Percentiles rank a stretch among this genome's conserved stretches.
Conservation (phyloP, 2,888 invertebrate species). For the Herminia tarsipennalis region DNA sequence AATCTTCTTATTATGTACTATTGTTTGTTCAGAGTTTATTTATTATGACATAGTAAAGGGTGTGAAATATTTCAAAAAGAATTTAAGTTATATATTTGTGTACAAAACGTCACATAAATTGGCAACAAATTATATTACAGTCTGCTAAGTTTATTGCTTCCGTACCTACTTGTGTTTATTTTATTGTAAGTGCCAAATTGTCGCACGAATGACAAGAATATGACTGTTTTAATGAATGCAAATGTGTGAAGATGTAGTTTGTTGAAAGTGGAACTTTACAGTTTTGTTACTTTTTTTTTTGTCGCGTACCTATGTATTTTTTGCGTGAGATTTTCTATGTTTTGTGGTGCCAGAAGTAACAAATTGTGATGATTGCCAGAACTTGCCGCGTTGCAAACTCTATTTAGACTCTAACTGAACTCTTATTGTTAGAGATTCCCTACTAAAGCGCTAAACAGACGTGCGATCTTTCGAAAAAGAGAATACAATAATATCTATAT, state of each 20-base stretch:
- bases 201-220: not conserved
- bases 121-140: constrained; percentile 9
- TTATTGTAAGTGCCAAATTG: constrained; percentile 15
- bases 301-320: no score
- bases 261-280: no score
- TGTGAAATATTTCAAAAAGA: constrained; percentile 7
- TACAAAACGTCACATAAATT: constrained; percentile 3
- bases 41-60: constrained; percentile 25
- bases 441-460: no score
- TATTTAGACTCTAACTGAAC: no score
- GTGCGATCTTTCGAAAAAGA: no score
- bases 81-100: constrained; percentile 1
- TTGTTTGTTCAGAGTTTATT: constrained; percentile 37
- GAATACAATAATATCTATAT: no score
- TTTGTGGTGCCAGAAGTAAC: no score
- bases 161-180: constrained; percentile 1
- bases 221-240: not conserved
- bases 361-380: no score
- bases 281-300: not conserved
- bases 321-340: no score
- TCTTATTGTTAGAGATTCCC: no score
- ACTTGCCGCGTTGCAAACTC: no score
- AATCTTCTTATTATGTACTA: constrained; percentile 42
- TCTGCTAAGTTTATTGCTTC: constrained; percentile 4
- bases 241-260: constrained; percentile 2